These are phyloP conservation scores for Lophotis ruficrista DNA, from an alignment of 2,113 vertebrate species.

Conservation along the genomic window DNA sequence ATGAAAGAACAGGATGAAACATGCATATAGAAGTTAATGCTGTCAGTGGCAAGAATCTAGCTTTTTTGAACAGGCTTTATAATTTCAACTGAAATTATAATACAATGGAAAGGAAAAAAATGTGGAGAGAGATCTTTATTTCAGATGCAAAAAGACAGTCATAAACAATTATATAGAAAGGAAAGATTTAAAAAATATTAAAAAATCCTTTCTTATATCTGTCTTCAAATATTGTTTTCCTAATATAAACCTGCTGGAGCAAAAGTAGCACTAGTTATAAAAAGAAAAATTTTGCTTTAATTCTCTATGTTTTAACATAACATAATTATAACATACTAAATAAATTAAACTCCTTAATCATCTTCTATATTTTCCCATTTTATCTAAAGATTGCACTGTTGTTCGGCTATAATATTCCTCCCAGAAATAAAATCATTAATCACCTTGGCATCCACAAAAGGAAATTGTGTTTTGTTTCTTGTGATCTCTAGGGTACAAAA, in stretches of 20 bases:
- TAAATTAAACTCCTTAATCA: slow-evolving; percentile 75
- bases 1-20: neutral
- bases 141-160: slow-evolving; percentile 21
- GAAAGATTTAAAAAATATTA: neutral
- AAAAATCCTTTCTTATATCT: neutral
- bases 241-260: slow-evolving; percentile 24
- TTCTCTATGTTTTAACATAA: slow-evolving; percentile 56
- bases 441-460: slow-evolving; percentile 45
- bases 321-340: slow-evolving; percentile 52
- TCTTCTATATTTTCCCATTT: slow-evolving; percentile 1
- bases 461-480: slow-evolving; percentile 17
- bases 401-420: slow-evolving; percentile 44
- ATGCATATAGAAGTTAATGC: neutral
- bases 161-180: neutral
- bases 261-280: slow-evolving; percentile 53
- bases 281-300: slow-evolving; percentile 12
- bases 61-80: neutral
- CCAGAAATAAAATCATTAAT: slow-evolving; percentile 67
- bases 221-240: slow-evolving; percentile 48
- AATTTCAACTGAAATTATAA: neutral
- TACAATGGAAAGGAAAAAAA: slow-evolving; percentile 1
- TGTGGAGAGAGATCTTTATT: slow-evolving; percentile 20
- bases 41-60: neutral
- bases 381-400: neutral
- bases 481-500: slow-evolving; percentile 6